phyloP scores from a whole-genome alignment of 1,140 invertebrate genomes.

The Cardiocondyla obscurior region DNA sequence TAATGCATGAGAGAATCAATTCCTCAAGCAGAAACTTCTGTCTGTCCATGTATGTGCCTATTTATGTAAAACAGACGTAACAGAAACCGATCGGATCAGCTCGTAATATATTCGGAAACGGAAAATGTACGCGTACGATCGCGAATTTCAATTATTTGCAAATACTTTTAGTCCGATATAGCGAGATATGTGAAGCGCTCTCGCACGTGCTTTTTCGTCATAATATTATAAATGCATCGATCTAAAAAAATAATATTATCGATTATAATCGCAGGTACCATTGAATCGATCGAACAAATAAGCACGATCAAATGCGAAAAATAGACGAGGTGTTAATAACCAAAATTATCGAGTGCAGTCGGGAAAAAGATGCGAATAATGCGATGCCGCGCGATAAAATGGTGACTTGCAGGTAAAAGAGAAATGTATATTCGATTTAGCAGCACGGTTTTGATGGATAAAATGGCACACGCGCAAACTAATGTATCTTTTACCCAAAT shows the following conservation, averaged over 20 bases:
- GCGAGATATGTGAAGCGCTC: constrained; percentile 15
- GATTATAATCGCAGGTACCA: constrained; percentile 33
- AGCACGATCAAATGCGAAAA: constrained; percentile 18
- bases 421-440: neutral
- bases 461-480: neutral
- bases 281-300: neutral
- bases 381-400: constrained; percentile 9
- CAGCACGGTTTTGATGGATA: neutral
- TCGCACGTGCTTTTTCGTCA: constrained; percentile 41
- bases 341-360: neutral
- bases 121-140: neutral
- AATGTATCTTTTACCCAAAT: constrained; percentile 46
- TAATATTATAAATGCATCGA: constrained; percentile 9
- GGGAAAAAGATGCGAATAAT: constrained; percentile 22
- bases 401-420: neutral
- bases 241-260: constrained; percentile 32
- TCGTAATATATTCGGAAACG: constrained; percentile 19
- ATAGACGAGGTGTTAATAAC: constrained; percentile 30
- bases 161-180: constrained; percentile 14
- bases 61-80: constrained; percentile 48
- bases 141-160: constrained; percentile 38
- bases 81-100: constrained; percentile 30
- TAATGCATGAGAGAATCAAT: constrained; percentile 18
- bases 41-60: neutral
- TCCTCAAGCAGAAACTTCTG: constrained; percentile 6